Evolutionary conservation across 2,797 vertebrate genomes (phyloP).

Genomic region (Rhinogobio ventralis): DNA sequence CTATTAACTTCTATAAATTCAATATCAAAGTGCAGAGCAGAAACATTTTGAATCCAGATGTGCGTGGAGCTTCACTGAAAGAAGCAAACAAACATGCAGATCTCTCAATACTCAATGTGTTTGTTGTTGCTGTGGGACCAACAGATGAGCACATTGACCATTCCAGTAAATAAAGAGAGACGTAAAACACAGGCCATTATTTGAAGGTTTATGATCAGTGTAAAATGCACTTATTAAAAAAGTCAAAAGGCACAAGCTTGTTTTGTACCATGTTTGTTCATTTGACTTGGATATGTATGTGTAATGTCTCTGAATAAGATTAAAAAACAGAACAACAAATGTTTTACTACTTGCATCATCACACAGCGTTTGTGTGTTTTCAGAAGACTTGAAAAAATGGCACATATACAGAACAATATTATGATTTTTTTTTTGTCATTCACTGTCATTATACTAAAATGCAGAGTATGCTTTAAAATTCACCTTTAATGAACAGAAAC

Average conservation of each 20-base stretch:
- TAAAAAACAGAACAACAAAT: background rate
- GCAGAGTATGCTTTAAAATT: background rate
- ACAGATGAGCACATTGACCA: slow-evolving; percentile 13
- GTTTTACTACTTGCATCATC: background rate
- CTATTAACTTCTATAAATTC: slow-evolving; percentile 12
- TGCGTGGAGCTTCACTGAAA: slow-evolving; percentile 45
- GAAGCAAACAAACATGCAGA: slow-evolving; percentile 50
- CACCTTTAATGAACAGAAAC: background rate
- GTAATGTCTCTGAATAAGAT: background rate
- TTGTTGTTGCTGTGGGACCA: slow-evolving; percentile 16
- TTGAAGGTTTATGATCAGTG: background rate
- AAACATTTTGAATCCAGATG: slow-evolving; percentile 59
- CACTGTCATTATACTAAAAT: background rate
- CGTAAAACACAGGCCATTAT: background rate
- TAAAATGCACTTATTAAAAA: background rate
- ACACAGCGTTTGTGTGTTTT: background rate
- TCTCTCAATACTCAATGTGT: slow-evolving; percentile 18
- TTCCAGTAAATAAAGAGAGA: slow-evolving; percentile 8
- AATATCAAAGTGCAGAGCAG: slow-evolving; percentile 49
- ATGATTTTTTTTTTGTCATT: background rate
- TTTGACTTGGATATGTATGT: background rate
- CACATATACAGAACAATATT: background rate
- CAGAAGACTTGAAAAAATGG: background rate
- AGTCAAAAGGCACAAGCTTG: background rate
- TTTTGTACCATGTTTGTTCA: background rate